A percentile compares a stretch with the other conserved stretches of the same genome.
phyloP scores from a whole-genome alignment of 2,797 vertebrate genomes.

The Myotis daubentonii region DNA sequence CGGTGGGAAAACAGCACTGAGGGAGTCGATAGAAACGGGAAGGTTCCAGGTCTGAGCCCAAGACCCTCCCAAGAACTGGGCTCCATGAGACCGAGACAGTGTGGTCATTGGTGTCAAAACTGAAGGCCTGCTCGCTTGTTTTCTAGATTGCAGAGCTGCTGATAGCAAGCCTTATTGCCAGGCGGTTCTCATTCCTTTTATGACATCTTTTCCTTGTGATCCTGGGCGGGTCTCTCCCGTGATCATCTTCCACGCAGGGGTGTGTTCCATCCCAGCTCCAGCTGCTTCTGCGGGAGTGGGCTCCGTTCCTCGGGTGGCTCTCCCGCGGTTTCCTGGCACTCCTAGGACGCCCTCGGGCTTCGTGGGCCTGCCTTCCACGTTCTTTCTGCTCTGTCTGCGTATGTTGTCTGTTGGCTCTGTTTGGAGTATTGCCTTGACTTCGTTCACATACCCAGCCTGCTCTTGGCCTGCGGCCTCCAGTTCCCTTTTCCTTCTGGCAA shows the following conservation, averaged over 20 bases:
- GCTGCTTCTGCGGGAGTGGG: fast-evolving
- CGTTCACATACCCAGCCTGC: not conserved
- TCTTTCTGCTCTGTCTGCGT: not conserved
- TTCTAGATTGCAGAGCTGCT: not conserved
- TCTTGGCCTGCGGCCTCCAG: fast-evolving
- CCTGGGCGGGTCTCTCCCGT: not conserved
- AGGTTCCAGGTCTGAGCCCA: not conserved
- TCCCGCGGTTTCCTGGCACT: not conserved
- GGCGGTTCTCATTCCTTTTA: not conserved
- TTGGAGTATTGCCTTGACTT: not conserved
- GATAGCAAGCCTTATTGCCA: too few relatives aligned
- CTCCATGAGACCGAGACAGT: not conserved
- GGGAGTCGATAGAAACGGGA: not conserved
- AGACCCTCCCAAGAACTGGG: not conserved
- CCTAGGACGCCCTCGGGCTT: fast-evolving
- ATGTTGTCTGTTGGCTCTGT: not conserved
- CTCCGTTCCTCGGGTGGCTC: fast-evolving
- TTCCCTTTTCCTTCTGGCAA: not conserved
- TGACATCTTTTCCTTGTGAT: too few relatives aligned
- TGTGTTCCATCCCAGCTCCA: fast-evolving
- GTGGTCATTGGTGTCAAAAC: not conserved
- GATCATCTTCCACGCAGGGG: fast-evolving
- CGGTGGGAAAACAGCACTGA: not conserved
- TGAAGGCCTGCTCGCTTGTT: not conserved
- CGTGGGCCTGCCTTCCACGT: not conserved